Conservation (phyloP, 2,888 invertebrate species). For the Dasysyrphus tricinctus region DNA sequence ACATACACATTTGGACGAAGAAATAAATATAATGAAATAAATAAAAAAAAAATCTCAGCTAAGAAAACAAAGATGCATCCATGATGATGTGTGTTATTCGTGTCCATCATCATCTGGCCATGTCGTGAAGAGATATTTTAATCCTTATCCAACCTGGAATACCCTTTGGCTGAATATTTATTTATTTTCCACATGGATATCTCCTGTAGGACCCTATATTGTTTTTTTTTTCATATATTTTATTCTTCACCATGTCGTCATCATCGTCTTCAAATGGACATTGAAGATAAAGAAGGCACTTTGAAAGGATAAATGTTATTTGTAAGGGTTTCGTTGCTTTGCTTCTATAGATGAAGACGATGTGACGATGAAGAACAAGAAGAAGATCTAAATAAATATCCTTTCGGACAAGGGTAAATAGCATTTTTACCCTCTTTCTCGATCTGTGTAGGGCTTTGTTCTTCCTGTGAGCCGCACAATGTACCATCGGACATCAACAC, state of each 20-base stretch:
- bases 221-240: slow-evolving; percentile 7
- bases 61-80: slow-evolving; percentile 31
- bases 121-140: slow-evolving; percentile 51
- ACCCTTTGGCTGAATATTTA: slow-evolving; percentile 68
- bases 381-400: slow-evolving; percentile 72
- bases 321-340: slow-evolving; percentile 60
- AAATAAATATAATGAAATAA: neutral
- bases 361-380: slow-evolving; percentile 10
- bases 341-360: neutral
- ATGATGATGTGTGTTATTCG: slow-evolving; percentile 24
- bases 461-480: slow-evolving; percentile 22
- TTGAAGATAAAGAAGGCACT: slow-evolving; percentile 67
- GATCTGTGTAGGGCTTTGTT: slow-evolving; percentile 20
- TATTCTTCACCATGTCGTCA: slow-evolving; percentile 35
- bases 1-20: slow-evolving; percentile 11
- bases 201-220: slow-evolving; percentile 45
- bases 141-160: slow-evolving; percentile 68
- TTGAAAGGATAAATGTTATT: slow-evolving; percentile 69
- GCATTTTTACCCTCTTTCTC: slow-evolving; percentile 39
- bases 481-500: slow-evolving; percentile 72
- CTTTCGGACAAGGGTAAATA: slow-evolving; percentile 72
- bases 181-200: slow-evolving; percentile 66
- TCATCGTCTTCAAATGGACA: slow-evolving; percentile 67
- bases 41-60: neutral
- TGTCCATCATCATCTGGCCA: slow-evolving; percentile 64